These are phyloP conservation scores for Ardeotis arabs DNA, from an alignment of 2,113 vertebrate species.

Conservation along the genomic window DNA sequence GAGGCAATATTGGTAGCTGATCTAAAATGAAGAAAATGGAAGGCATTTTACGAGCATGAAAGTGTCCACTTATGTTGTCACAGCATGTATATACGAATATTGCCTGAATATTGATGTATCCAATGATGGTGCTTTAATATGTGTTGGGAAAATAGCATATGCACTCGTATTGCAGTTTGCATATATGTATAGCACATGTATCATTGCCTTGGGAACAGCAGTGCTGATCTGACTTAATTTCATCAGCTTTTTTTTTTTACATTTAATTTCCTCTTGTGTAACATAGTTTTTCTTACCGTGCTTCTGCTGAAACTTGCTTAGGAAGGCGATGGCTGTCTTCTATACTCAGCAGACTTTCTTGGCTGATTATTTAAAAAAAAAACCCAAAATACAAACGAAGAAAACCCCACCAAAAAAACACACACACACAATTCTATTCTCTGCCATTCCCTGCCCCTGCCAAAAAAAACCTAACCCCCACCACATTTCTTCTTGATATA, in stretches of 20 bases:
- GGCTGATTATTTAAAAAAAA: not conserved
- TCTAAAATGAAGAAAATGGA: not conserved
- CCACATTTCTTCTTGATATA: not conserved
- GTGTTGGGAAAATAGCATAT: not conserved
- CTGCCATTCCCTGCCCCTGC: too few relatives aligned
- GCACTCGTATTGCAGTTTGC: not conserved
- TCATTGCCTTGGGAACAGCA: constrained; percentile 11
- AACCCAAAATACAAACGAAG: not conserved
- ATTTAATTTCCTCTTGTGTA: not conserved
- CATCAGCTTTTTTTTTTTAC: not conserved
- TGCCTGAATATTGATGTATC: not conserved
- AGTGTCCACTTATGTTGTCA: not conserved
- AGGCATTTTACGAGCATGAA: not conserved
- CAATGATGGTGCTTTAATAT: not conserved
- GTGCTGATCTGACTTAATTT: constrained; percentile 4
- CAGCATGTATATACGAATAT: rapidly evolving
- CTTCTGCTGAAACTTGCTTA: not conserved
- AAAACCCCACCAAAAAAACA: not conserved
- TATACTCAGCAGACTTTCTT: not conserved
- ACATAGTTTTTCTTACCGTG: not conserved
- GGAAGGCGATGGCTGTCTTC: not conserved
- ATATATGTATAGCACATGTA: not conserved
- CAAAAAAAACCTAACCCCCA: not conserved
- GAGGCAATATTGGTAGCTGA: not conserved
- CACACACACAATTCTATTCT: not conserved